Evolutionary conservation across 1,140 invertebrate genomes (phyloP).

Genomic region (Dreissena polymorpha): DNA sequence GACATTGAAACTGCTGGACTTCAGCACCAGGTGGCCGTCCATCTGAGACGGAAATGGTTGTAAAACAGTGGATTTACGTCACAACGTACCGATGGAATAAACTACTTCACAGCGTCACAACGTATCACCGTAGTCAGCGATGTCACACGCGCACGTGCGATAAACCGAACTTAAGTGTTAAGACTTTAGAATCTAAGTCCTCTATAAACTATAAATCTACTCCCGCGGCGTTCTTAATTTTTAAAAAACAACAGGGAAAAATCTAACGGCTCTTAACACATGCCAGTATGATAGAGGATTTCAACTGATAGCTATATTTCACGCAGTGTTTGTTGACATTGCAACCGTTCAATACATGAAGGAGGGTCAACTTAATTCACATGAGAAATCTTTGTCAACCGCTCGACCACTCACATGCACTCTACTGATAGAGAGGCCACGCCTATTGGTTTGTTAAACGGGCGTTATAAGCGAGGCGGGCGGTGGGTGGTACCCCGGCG

Average conservation of each 20-base stretch:
- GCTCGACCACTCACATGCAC: too few relatives aligned
- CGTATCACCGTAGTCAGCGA: too few relatives aligned
- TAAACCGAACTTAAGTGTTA: constrained; percentile 47
- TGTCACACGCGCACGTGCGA: constrained; percentile 10
- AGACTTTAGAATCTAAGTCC: constrained; percentile 28
- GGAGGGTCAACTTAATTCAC: constrained; percentile 13
- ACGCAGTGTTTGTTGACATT: constrained; percentile 54
- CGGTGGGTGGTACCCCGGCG: too few relatives aligned
- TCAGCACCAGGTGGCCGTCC: constrained; percentile 72
- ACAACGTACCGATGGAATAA: too few relatives aligned
- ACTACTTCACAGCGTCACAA: neutral
- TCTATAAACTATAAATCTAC: constrained; percentile 43
- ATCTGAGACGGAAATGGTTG: constrained; percentile 54
- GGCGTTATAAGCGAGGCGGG: too few relatives aligned
- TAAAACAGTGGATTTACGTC: too few relatives aligned
- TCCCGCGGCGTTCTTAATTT: constrained; percentile 42
- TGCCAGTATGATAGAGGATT: constrained; percentile 47
- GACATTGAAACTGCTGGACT: constrained; percentile 73
- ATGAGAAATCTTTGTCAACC: too few relatives aligned
- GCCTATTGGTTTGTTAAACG: too few relatives aligned
- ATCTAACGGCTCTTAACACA: constrained; percentile 53
- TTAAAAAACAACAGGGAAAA: constrained; percentile 21
- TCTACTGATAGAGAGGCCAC: too few relatives aligned
- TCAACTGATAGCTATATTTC: constrained; percentile 52
- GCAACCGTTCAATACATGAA: constrained; percentile 28